Percentiles rank a stretch among this genome's conserved stretches.
Conservation (phyloP, 2,113 vertebrate genomes). For the Falco punctatus region DNA sequence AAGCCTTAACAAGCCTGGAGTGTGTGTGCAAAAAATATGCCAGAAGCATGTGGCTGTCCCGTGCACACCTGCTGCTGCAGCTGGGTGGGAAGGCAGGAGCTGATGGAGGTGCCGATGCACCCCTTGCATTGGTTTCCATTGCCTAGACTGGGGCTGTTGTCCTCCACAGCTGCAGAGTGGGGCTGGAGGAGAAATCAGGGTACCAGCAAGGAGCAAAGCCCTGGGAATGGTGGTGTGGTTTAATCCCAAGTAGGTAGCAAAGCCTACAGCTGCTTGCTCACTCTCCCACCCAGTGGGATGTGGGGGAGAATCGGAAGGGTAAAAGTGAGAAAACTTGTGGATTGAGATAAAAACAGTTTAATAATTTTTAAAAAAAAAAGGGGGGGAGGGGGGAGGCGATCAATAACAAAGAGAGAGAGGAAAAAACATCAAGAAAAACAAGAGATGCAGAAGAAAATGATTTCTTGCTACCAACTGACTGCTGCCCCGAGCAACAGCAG, state of each 20-base stretch:
- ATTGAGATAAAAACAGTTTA: neutral
- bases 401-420: too few species aligned
- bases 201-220: neutral
- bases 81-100: neutral
- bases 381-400: too few species aligned
- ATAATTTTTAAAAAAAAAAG: neutral
- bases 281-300: fast-evolving
- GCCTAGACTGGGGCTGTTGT: neutral
- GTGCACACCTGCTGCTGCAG: neutral
- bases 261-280: neutral
- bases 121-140: neutral
- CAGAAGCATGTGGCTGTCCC: neutral
- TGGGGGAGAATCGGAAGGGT: fast-evolving
- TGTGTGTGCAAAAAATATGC: neutral
- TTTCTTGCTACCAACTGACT: neutral
- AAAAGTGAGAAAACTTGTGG: neutral
- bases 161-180: neutral
- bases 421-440: neutral
- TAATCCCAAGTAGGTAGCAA: neutral
- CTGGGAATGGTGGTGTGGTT: neutral
- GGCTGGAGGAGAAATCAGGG: neutral
- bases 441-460: neutral
- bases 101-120: neutral
- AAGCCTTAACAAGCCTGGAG: neutral
- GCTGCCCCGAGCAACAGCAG: neutral